These are phyloP conservation scores for Silurus glanis DNA, from an alignment of 2,113 vertebrate species.

Conservation along the genomic window DNA sequence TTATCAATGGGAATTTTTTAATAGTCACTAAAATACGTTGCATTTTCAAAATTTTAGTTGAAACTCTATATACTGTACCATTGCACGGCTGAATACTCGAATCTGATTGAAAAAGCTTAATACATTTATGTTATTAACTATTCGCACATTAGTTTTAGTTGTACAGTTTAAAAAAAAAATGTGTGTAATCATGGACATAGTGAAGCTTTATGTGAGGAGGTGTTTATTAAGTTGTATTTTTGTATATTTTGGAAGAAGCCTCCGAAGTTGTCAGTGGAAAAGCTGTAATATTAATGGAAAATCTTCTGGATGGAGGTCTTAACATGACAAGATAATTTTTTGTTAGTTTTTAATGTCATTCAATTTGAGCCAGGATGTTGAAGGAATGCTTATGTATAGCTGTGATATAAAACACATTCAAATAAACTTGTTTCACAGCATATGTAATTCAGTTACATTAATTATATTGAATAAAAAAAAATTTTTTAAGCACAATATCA, in stretches of 20 bases:
- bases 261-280: not conserved
- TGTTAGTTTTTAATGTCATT: not conserved
- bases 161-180: not conserved
- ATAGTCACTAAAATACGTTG: not conserved
- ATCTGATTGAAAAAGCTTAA: not conserved
- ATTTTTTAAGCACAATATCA: not conserved
- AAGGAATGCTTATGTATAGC: not conserved
- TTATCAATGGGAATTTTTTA: constrained; percentile 52
- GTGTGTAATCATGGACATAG: not conserved
- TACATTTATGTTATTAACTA: not conserved
- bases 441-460: not conserved
- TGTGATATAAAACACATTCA: not conserved
- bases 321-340: not conserved
- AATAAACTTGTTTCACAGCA: not conserved
- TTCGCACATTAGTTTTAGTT: not conserved
- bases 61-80: not conserved
- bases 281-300: not conserved
- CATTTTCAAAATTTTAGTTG: not conserved
- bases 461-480: not conserved
- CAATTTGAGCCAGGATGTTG: no score
- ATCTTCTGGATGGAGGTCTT: not conserved
- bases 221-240: not conserved
- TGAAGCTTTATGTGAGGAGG: not conserved
- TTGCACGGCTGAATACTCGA: not conserved
- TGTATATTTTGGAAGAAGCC: not conserved